Conservation (phyloP, 2,888 invertebrate genomes). For the Andrena bucephala region DNA sequence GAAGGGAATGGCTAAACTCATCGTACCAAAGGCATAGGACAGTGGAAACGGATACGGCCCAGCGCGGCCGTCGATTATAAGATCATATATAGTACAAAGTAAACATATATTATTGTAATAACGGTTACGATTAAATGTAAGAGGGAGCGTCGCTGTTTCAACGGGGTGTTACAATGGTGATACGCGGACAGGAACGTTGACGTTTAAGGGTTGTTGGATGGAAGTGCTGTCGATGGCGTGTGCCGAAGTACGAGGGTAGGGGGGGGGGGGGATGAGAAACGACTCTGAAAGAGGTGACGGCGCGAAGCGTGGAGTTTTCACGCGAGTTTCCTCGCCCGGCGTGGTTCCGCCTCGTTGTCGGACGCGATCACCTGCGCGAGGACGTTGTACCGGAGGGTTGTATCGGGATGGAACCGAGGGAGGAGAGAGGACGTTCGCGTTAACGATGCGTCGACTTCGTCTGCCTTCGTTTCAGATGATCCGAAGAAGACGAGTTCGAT, state of each 20-base stretch:
- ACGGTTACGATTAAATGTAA: conserved; percentile 78
- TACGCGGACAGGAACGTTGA: conserved; percentile 33
- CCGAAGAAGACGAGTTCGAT: no score
- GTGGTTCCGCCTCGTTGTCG: conserved; percentile 25
- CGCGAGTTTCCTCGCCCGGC: conserved; percentile 40
- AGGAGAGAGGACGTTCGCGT: not conserved
- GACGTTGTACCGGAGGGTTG: not conserved
- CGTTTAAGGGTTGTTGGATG: conserved; percentile 25
- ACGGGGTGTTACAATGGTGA: conserved; percentile 40
- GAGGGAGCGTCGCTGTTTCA: conserved; percentile 60
- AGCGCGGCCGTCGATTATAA: conserved; percentile 80
- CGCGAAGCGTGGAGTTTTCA: conserved; percentile 56
- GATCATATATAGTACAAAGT: conserved; percentile 85
- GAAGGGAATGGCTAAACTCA: conserved; percentile 68
- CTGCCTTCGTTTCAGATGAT: no score
- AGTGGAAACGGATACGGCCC: conserved; percentile 66
- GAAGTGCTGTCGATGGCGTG: conserved; percentile 32
- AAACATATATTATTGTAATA: conserved; percentile 84
- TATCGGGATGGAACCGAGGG: no score
- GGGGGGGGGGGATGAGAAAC: not conserved
- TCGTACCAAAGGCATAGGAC: conserved; percentile 76
- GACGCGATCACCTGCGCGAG: not conserved
- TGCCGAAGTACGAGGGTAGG: not conserved
- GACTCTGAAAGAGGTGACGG: not conserved
- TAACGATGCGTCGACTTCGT: conserved; percentile 27